Percentiles rank a stretch among this genome's conserved stretches.
These are phyloP conservation scores for Cephus sareptanus DNA, from an alignment of 2,888 invertebrate species.

Conservation along the genomic window DNA sequence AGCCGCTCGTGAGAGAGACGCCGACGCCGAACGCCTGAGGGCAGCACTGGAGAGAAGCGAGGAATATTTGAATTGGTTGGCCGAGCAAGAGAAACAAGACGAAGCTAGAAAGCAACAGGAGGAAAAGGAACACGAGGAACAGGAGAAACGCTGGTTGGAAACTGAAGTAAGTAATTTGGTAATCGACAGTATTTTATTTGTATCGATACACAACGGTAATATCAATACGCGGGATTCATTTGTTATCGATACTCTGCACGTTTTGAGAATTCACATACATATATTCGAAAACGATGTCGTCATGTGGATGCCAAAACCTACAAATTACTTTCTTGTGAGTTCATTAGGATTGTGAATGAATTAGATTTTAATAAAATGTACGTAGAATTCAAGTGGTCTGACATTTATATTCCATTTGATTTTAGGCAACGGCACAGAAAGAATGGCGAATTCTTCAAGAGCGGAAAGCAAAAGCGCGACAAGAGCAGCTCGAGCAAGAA, in stretches of 20 bases:
- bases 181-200: background rate
- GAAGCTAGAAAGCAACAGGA: slow-evolving; percentile 70
- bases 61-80: slow-evolving; percentile 68
- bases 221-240: background rate
- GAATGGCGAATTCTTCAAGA: slow-evolving; percentile 74
- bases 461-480: slow-evolving; percentile 69
- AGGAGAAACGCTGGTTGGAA: slow-evolving; percentile 76
- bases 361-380: background rate
- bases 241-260: background rate
- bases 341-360: background rate
- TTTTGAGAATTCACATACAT: background rate
- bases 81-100: slow-evolving; percentile 70
- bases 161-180: slow-evolving; percentile 68
- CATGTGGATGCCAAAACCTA: slow-evolving; percentile 13
- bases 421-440: slow-evolving; percentile 68
- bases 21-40: slow-evolving; percentile 69
- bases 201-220: background rate
- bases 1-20: slow-evolving; percentile 72
- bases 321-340: slow-evolving; percentile 16
- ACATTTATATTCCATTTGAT: background rate
- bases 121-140: slow-evolving; percentile 68
- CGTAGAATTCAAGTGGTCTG: background rate
- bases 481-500: slow-evolving; percentile 72
- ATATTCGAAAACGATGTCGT: background rate
- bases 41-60: slow-evolving; percentile 61